Conservation (phyloP, 2,888 invertebrate species). For the Celastrina argiolus region DNA sequence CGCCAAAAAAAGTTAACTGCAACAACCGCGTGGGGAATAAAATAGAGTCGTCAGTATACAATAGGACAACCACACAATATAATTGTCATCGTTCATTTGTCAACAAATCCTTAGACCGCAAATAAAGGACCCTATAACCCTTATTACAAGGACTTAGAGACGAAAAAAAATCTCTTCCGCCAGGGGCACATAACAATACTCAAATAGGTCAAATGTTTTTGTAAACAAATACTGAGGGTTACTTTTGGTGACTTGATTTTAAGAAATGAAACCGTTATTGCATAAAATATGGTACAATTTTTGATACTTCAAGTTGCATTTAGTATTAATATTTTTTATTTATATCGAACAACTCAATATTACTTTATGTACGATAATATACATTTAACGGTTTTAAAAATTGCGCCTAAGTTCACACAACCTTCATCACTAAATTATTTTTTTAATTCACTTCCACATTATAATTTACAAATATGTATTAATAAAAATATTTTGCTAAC, state of each 20-base stretch:
- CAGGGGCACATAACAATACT: conserved; percentile 50
- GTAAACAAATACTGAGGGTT: conserved; percentile 48
- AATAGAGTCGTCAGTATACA: conserved; percentile 58
- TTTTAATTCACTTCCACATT: background rate
- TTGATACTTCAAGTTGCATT: background rate
- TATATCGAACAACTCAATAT: no score
- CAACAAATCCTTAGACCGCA: conserved; percentile 47
- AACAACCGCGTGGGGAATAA: conserved; percentile 44
- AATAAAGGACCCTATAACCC: conserved; percentile 38
- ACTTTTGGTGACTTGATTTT: conserved; percentile 26
- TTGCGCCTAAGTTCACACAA: no score
- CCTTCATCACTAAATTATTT: no score
- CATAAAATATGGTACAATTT: background rate
- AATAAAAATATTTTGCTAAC: background rate
- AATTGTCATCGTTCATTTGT: conserved; percentile 73
- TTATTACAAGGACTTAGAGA: conserved; percentile 46
- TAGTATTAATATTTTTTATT: no score
- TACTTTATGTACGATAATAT: no score
- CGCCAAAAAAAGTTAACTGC: conserved; percentile 35
- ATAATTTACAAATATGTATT: background rate
- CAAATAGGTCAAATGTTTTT: conserved; percentile 69
- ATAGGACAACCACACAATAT: conserved; percentile 62
- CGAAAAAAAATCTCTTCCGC: conserved; percentile 45
- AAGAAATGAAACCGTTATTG: conserved; percentile 20
- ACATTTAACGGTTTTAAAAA: no score